phyloP scores from a whole-genome alignment of 2,888 invertebrate genomes.

The Ethmia dodecea region DNA sequence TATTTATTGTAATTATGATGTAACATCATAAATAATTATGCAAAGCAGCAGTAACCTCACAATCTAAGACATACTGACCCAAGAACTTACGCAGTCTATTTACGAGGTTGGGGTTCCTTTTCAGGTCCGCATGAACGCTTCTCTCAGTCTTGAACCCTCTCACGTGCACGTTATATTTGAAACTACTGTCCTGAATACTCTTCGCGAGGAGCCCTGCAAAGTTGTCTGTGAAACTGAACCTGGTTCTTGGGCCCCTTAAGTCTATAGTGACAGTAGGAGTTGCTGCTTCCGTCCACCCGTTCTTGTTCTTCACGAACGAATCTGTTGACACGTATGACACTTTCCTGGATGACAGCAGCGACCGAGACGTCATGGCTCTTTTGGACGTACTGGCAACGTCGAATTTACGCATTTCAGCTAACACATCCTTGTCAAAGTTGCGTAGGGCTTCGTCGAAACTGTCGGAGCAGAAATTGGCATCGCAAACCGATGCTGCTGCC shows the following conservation, averaged over 20 bases:
- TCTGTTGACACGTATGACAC: constrained; percentile 56
- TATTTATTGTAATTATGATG: too few species aligned
- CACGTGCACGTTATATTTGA: constrained; percentile 70
- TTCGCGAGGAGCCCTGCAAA: constrained; percentile 42
- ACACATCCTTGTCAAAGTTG: constrained; percentile 64
- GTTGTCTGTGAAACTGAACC: constrained; percentile 45
- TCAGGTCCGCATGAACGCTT: constrained; percentile 81
- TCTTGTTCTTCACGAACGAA: constrained; percentile 63
- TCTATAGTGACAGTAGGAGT: constrained; percentile 42
- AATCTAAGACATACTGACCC: constrained; percentile 40
- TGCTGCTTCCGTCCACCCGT: constrained; percentile 41
- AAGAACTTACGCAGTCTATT: constrained; percentile 80
- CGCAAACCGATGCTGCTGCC: constrained; percentile 31
- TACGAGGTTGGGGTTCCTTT: constrained; percentile 84
- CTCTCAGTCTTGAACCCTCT: constrained; percentile 90
- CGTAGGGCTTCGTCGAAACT: constrained; percentile 57
- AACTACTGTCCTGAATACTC: constrained; percentile 31
- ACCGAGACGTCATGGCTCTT: constrained; percentile 27
- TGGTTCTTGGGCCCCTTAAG: constrained; percentile 33
- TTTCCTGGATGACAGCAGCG: constrained; percentile 35
- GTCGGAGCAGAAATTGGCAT: constrained; percentile 55
- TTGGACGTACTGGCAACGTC: constrained; percentile 41
- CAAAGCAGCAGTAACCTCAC: too few species aligned
- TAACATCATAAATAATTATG: too few species aligned
- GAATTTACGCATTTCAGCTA: constrained; percentile 52